Conservation (phyloP, 2,888 invertebrate genomes). For the Cerceris ruficornis region DNA sequence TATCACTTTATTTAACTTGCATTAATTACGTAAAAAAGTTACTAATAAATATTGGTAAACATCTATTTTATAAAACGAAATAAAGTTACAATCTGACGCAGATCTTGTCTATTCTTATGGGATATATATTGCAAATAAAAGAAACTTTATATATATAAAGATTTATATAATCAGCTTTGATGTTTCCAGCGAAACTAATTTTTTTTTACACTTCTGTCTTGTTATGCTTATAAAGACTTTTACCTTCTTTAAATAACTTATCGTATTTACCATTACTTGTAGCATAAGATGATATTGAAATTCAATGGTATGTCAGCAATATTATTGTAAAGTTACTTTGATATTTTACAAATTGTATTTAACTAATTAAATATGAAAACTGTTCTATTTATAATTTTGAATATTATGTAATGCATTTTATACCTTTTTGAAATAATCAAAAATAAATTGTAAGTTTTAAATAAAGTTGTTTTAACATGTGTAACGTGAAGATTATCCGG, state of each 20-base stretch:
- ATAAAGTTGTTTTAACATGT: neutral
- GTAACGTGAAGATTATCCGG: no score
- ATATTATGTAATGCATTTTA: neutral
- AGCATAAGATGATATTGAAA: conserved; percentile 7
- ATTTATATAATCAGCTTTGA: neutral
- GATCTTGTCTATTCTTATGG: conserved; percentile 29
- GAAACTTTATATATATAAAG: neutral
- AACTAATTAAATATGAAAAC: neutral
- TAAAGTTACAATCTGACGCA: conserved; percentile 10
- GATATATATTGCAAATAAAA: conserved; percentile 8
- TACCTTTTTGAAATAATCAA: conserved; percentile 1
- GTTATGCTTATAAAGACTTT: conserved; percentile 7
- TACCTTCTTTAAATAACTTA: neutral
- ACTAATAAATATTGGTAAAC: conserved; percentile 18
- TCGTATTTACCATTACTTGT: conserved; percentile 16
- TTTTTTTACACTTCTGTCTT: conserved; percentile 8
- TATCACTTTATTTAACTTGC: conserved; percentile 21
- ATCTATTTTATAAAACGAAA: conserved; percentile 35
- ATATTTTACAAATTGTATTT: conserved; percentile 4
- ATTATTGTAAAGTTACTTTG: neutral
- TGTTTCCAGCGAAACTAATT: neutral
- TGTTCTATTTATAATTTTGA: neutral
- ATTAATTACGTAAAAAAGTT: conserved; percentile 15
- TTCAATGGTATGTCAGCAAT: conserved; percentile 8
- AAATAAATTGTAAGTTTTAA: neutral